Percentiles rank a stretch among this genome's conserved stretches.
Evolutionary conservation across 2,113 vertebrate species (phyloP).

Genomic region (Rhagologus leucostigma): DNA sequence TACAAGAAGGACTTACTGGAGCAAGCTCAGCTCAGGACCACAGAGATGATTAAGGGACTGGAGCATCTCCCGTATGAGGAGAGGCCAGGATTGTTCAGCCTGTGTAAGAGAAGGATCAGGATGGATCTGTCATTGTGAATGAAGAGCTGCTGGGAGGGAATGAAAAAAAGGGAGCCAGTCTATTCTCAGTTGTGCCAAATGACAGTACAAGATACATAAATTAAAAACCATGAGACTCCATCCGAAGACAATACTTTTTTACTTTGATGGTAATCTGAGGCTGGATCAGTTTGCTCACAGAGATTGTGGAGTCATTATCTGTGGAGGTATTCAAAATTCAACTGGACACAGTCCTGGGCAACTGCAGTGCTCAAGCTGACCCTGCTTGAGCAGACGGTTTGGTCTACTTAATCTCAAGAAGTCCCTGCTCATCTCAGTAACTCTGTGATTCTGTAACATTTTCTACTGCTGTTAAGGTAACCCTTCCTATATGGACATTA

Average conservation of each 20-base stretch:
- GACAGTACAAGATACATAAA: background rate
- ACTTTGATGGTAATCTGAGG: background rate
- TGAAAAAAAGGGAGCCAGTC: background rate
- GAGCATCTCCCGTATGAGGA: background rate
- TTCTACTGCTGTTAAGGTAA: background rate
- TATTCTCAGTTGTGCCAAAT: background rate
- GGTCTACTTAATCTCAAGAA: background rate
- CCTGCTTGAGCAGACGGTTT: background rate
- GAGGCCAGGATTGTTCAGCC: background rate
- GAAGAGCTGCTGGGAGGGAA: background rate
- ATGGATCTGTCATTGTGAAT: background rate
- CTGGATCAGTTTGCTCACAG: background rate
- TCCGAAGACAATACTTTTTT: background rate
- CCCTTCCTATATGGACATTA: background rate
- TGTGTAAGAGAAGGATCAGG: background rate
- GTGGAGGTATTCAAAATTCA: background rate
- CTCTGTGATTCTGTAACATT: background rate
- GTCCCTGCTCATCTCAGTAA: background rate
- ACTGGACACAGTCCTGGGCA: background rate
- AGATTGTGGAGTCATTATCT: background rate
- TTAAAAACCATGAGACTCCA: background rate
- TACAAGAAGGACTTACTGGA: background rate
- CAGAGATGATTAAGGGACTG: background rate
- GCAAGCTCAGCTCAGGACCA: background rate
- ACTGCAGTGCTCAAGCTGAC: background rate